Conservation (phyloP, 2,797 vertebrate species). For the Bucorvus abyssinicus region DNA sequence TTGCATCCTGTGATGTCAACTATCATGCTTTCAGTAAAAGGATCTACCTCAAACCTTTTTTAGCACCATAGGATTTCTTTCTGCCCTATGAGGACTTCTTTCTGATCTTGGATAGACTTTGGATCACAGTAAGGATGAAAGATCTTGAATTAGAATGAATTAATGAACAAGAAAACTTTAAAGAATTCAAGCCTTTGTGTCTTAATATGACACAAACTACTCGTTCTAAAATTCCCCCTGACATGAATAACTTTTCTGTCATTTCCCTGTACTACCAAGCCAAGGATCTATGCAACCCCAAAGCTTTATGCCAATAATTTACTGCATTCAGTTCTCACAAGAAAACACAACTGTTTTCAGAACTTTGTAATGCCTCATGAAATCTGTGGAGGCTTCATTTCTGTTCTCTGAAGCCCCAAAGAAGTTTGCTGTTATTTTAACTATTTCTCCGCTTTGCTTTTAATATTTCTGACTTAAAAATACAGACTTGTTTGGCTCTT, state of each 20-base stretch:
- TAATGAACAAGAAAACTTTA: constrained; percentile 47
- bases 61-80: constrained; percentile 21
- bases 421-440: constrained; percentile 39
- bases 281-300: neutral
- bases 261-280: constrained; percentile 14
- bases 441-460: constrained; percentile 10
- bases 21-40: neutral
- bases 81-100: neutral
- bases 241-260: constrained; percentile 5
- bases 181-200: constrained; percentile 18
- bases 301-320: constrained; percentile 55
- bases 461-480: constrained; percentile 53
- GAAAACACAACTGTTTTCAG: constrained; percentile 37
- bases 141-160: constrained; percentile 65
- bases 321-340: constrained; percentile 40
- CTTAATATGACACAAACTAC: constrained; percentile 28
- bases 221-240: constrained; percentile 35
- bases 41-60: constrained; percentile 42
- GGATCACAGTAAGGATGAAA: constrained; percentile 19
- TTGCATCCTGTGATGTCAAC: neutral
- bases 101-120: constrained; percentile 52
- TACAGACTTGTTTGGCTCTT: neutral
- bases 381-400: constrained; percentile 48
- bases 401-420: constrained; percentile 11
- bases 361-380: constrained; percentile 45